A percentile compares a stretch with the other conserved stretches of the same genome.
These are phyloP conservation scores for Smithornis capensis DNA, from an alignment of 2,113 vertebrate species.

Conservation along the genomic window DNA sequence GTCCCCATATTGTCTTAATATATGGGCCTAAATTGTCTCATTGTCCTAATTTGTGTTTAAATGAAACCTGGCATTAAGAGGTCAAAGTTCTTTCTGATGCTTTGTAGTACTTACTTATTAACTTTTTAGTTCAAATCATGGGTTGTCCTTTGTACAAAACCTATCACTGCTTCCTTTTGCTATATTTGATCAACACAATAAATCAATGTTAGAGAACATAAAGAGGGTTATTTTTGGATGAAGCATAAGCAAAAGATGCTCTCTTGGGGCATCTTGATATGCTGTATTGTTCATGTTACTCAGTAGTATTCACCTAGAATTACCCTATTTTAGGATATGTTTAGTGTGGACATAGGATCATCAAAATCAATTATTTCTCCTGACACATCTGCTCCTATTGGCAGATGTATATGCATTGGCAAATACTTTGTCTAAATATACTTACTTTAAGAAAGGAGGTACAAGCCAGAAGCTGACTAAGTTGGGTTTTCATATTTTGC, in stretches of 20 bases:
- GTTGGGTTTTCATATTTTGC: not conserved
- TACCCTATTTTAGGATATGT: not conserved
- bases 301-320: not conserved
- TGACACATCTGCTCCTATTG: not conserved
- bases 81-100: not conserved
- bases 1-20: not conserved
- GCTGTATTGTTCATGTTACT: not conserved
- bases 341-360: not conserved
- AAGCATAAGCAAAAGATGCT: not conserved
- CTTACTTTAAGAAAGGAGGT: not conserved
- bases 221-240: not conserved
- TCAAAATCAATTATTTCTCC: not conserved
- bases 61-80: not conserved
- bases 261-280: not conserved
- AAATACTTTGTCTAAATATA: not conserved
- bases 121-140: not conserved
- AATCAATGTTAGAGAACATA: not conserved
- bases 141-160: not conserved
- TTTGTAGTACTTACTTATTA: not conserved
- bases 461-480: not conserved
- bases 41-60: not conserved
- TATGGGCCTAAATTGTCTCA: not conserved
- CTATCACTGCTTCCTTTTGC: not conserved
- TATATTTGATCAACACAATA: not conserved
- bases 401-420: too few species aligned